These are phyloP conservation scores for Dinomys branickii DNA, from an alignment of 2,113 vertebrate species.

Conservation along the genomic window DNA sequence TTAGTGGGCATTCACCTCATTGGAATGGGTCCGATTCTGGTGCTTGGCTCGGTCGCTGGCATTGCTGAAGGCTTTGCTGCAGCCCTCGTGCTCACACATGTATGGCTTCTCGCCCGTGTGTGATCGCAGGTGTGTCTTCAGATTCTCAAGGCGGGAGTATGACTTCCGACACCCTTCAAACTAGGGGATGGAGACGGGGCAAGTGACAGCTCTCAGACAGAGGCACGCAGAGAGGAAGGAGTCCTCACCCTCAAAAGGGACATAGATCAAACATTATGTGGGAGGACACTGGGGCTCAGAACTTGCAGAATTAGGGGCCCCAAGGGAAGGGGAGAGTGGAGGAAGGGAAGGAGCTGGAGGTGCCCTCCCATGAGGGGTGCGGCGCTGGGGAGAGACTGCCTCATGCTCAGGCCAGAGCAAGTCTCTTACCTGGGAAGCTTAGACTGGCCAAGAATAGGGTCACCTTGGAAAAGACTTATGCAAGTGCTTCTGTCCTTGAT, in stretches of 20 bases:
- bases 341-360: background rate
- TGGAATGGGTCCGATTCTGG: slow-evolving; percentile 98
- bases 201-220: slow-evolving; percentile 9
- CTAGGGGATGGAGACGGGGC: slow-evolving; percentile 78
- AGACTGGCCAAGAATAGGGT: background rate
- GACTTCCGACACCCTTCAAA: slow-evolving; percentile 99
- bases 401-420: background rate
- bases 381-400: background rate
- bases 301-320: background rate
- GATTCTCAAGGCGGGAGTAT: slow-evolving; percentile 98
- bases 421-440: too few relatives aligned
- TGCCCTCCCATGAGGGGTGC: background rate
- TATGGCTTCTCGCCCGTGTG: slow-evolving; percentile 98
- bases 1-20: slow-evolving; percentile 90
- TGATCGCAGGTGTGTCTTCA: slow-evolving; percentile 97
- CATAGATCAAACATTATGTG: background rate
- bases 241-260: background rate
- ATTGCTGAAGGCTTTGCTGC: slow-evolving; percentile 98
- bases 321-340: background rate
- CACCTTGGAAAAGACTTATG: background rate
- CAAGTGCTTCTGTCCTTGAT: background rate
- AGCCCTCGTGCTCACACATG: slow-evolving; percentile 97
- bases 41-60: slow-evolving; percentile 98
- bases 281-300: background rate
- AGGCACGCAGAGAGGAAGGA: background rate